Conservation (phyloP, 2,888 invertebrate genomes). For the Chymomyza procnemis region DNA sequence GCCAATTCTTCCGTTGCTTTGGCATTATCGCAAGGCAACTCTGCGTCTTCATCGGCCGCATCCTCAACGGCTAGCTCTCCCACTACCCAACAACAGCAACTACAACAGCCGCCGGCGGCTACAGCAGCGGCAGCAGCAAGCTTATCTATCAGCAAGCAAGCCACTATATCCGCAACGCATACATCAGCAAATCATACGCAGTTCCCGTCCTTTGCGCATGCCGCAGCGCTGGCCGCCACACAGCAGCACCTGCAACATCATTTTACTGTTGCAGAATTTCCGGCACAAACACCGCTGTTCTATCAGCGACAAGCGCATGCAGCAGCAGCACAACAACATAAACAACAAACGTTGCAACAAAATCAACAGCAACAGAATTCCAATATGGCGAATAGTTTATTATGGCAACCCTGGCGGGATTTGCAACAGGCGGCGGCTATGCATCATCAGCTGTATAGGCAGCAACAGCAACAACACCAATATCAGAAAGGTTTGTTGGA, state of each 20-base stretch:
- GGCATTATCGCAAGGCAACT: conserved; percentile 33
- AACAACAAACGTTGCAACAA: conserved; percentile 42
- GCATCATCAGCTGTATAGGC: conserved; percentile 74
- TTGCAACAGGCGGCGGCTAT: conserved; percentile 75
- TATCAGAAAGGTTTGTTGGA: conserved; percentile 67
- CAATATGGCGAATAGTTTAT: conserved; percentile 74
- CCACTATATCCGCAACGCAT: conserved; percentile 17
- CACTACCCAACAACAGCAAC: conserved; percentile 25
- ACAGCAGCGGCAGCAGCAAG: conserved; percentile 18
- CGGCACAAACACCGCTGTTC: conserved; percentile 40
- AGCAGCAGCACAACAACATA: conserved; percentile 45
- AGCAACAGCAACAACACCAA: conserved; percentile 67
- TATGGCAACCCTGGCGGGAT: conserved; percentile 78
- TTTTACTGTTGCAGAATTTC: conserved; percentile 22
- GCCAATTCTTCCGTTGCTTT: conserved; percentile 23
- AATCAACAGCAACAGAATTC: conserved; percentile 56
- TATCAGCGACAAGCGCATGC: conserved; percentile 44
- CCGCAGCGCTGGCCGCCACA: conserved; percentile 49
- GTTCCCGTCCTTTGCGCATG: conserved; percentile 34
- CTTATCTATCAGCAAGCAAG: conserved; percentile 26
- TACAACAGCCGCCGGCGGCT: neutral
- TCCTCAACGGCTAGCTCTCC: conserved; percentile 66
- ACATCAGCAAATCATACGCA: conserved; percentile 13
- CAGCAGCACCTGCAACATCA: conserved; percentile 48
- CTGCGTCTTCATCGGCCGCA: conserved; percentile 44